phyloP scores from a whole-genome alignment of 2,797 vertebrate genomes.

The Hapalemur alaotrensis region DNA sequence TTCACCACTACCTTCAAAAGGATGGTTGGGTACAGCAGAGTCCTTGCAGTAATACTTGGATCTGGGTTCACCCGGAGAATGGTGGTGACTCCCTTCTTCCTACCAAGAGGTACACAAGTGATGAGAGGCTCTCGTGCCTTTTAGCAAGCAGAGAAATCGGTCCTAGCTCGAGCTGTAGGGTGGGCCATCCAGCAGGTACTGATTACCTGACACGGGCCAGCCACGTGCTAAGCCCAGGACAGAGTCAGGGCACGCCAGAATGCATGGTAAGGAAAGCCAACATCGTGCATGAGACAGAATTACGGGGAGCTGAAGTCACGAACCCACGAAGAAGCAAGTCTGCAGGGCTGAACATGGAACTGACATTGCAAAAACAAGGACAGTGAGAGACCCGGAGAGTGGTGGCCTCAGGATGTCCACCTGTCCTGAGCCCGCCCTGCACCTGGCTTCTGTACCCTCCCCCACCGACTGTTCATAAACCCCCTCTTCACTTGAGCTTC shows the following conservation, averaged over 20 bases:
- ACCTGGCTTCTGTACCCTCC: neutral
- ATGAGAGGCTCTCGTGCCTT: neutral
- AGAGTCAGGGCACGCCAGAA: neutral
- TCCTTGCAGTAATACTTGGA: neutral
- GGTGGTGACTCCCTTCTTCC: neutral
- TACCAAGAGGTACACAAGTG: neutral
- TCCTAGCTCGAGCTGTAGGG: neutral
- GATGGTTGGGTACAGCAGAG: neutral
- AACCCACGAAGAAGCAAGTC: neutral
- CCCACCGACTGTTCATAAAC: neutral
- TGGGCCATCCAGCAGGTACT: neutral
- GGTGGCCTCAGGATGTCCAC: neutral
- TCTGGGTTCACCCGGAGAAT: neutral
- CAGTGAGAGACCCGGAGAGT: neutral
- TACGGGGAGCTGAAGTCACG: neutral
- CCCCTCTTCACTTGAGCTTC: neutral
- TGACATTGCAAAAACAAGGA: neutral
- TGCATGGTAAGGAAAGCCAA: neutral
- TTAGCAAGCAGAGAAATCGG: neutral
- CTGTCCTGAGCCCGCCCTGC: neutral
- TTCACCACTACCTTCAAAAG: conserved; percentile 34
- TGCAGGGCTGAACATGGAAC: neutral
- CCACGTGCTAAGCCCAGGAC: neutral
- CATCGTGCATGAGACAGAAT: neutral
- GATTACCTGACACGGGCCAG: neutral